Base-by-base conservation (phyloP, 2,113 vertebrate species). In the Zosterops lateralis region DNA sequence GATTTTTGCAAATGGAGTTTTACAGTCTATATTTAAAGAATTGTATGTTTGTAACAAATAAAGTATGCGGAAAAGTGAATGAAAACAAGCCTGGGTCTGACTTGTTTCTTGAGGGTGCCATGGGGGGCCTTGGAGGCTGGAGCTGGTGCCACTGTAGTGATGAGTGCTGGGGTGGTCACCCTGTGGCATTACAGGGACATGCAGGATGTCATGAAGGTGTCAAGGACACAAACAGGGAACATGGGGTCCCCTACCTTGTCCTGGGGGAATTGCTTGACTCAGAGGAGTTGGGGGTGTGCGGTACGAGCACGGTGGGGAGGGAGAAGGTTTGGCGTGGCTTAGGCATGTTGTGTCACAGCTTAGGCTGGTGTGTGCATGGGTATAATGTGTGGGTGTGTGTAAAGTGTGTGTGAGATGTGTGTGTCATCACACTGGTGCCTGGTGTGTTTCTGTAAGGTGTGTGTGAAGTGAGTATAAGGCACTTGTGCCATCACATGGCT, bases 41-140 rank as follows among this genome's bases (percentile, higher is more conserved):
- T 97, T 98, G 98, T 98, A 98, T 98, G 98, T 98, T 98, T 98
- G 98, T 98, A 98, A 98, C 97, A 98, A 98, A 98, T 98, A 98
- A 98, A 98, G 98, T 98, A 98, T 98, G 98, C 98, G 77, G 97
- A 98, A 98, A 98, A 98, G 97, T 98, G 97, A 97, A 98, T 97
- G 97, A 97, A 95, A 77, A 77, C 36, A 54, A 29, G 47, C 89
- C 54, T 14, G 47, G 85, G 61, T 47, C 53, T 0, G 78, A 72
- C 34, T 96, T 4, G 17, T 48, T 94, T 12, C 14, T 71, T 70
- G 17, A 0, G n/a, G 47, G 17, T 48, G 8, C 2, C 0, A 1
- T 20, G 40, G 61, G 14, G 9, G 3, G 17, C 17, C 7, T 29
- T 25, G 7, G 28, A 14, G 31, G 57, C 17, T 34, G n/a, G 15